Evolutionary conservation across 2,113 vertebrate species (phyloP).

Genomic region (Edolisoma coerulescens): DNA sequence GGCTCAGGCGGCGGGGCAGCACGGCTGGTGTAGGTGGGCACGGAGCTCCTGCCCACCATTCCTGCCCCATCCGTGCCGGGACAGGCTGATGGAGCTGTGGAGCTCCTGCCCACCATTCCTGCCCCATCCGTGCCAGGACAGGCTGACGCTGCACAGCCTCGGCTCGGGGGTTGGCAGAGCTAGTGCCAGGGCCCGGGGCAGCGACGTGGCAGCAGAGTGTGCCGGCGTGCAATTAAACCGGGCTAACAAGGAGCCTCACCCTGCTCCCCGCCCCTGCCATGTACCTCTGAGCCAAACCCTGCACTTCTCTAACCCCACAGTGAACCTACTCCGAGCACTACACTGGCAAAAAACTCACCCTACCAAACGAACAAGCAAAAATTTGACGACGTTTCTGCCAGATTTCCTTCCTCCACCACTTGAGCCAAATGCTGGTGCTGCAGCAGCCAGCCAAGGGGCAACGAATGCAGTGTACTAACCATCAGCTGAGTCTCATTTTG

Average conservation of each 20-base stretch:
- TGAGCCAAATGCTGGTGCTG: background rate
- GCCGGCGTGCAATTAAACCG: background rate
- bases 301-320: background rate
- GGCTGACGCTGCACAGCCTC: fast-evolving
- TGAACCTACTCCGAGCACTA: background rate
- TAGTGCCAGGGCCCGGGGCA: background rate
- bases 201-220: fast-evolving
- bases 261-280: background rate
- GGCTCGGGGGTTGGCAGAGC: fast-evolving
- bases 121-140: fast-evolving
- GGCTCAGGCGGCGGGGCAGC: fast-evolving
- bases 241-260: background rate
- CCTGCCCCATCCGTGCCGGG: fast-evolving
- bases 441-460: background rate
- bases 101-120: background rate
- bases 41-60: fast-evolving
- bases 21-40: fast-evolving
- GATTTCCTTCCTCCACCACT: background rate
- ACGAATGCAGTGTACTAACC: background rate
- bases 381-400: background rate
- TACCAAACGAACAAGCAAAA: background rate
- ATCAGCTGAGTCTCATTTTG: background rate
- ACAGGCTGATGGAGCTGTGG: background rate
- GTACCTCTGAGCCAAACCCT: background rate
- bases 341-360: background rate